Percentiles rank a stretch among this genome's conserved stretches.
Evolutionary conservation across 2,113 vertebrate genomes (phyloP).

Genomic region (Gnathonemus echidnorhynchus): DNA sequence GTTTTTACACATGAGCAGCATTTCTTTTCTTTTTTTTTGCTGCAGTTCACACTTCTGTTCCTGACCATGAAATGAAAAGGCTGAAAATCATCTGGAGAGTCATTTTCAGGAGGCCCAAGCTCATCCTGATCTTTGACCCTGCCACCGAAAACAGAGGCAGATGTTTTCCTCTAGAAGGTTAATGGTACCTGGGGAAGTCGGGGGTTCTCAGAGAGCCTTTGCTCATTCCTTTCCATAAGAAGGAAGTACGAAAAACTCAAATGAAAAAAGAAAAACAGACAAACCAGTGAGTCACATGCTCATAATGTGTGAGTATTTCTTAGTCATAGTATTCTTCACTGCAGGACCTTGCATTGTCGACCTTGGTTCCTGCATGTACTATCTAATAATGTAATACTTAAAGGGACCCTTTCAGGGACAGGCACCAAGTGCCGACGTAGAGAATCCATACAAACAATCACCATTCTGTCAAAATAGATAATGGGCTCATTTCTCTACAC

Average conservation of each 20-base stretch:
- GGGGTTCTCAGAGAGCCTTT: background rate
- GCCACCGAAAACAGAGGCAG: background rate
- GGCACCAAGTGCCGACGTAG: background rate
- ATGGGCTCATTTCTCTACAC: background rate
- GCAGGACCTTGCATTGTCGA: background rate
- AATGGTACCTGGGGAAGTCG: background rate
- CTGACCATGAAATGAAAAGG: background rate
- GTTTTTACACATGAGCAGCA: background rate
- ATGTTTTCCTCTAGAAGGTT: background rate
- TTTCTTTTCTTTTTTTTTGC: background rate
- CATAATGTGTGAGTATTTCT: background rate
- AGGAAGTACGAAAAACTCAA: background rate
- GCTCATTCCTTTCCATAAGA: background rate
- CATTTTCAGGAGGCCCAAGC: background rate
- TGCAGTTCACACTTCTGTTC: constrained; percentile 1
- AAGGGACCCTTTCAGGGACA: background rate
- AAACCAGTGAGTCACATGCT: background rate
- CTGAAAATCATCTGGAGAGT: background rate
- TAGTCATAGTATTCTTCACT: background rate
- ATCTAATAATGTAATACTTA: background rate
- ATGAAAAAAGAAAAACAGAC: background rate
- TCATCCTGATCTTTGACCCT: background rate
- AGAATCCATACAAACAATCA: background rate
- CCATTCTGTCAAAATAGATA: background rate
- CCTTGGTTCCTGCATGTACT: background rate